phyloP scores from a whole-genome alignment of 35 echinoderm and acorn worm genomes.

The Lytechinus pictus region DNA sequence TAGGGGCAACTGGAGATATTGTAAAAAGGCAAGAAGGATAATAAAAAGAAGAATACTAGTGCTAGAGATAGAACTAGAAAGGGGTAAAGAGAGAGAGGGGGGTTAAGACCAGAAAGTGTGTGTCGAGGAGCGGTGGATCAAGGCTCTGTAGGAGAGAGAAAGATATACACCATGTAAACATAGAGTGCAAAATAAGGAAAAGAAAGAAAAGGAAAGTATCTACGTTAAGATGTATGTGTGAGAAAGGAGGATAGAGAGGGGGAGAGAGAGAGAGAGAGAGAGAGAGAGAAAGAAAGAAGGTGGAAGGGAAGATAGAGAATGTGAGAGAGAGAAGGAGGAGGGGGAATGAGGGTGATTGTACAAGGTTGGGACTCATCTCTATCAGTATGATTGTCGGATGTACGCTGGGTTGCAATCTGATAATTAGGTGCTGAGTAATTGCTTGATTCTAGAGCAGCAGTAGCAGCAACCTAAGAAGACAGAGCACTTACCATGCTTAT shows the following conservation, averaged over 20 bases:
- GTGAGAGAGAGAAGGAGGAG: neutral
- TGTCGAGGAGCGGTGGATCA: neutral
- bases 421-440: constrained; percentile 39
- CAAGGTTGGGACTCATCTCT: constrained; percentile 1
- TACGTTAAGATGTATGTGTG: no score
- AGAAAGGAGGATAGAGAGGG: neutral
- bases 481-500: no score
- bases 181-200: neutral
- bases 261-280: neutral
- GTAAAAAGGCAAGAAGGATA: no score
- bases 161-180: neutral
- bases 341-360: neutral
- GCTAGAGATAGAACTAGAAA: neutral
- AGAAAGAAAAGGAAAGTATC: neutral
- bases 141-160: neutral
- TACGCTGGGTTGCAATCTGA: constrained; percentile 13
- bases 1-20: no score
- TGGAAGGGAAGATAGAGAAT: no score
- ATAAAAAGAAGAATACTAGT: no score
- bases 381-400: constrained; percentile 15
- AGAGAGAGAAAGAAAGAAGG: neutral
- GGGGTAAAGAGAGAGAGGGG: neutral
- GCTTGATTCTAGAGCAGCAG: neutral
- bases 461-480: no score
- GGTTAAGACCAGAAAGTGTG: neutral